Conservation (phyloP, 2,888 invertebrate genomes). For the Rhyacophila evoluta region DNA sequence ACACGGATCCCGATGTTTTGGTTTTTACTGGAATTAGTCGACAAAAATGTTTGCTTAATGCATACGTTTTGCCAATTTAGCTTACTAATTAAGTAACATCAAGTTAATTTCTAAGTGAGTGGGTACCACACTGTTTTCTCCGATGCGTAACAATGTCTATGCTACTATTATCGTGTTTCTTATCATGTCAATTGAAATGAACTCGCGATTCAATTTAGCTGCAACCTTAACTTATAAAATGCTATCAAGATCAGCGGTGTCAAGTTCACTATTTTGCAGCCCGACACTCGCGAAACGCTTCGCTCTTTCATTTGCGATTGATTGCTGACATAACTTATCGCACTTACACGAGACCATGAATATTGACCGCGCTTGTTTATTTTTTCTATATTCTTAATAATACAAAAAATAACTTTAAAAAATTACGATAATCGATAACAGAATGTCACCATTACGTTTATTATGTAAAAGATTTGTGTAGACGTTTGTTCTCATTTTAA, state of each 20-base stretch:
- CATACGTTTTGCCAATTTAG: too few species aligned
- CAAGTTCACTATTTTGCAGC: constrained; percentile 45
- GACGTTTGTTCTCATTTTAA: neutral
- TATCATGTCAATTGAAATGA: constrained; percentile 44
- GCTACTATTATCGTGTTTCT: neutral
- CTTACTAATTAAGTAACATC: too few species aligned
- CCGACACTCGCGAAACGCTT: neutral
- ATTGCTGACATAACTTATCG: neutral
- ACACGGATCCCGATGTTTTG: too few species aligned
- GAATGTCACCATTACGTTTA: neutral
- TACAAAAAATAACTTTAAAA: neutral
- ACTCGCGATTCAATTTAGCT: constrained; percentile 43
- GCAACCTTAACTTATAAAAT: constrained; percentile 31
- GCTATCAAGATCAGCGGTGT: constrained; percentile 46
- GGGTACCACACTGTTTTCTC: neutral
- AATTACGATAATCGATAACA: neutral
- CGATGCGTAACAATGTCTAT: neutral
- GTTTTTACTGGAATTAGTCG: too few species aligned
- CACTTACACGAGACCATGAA: neutral
- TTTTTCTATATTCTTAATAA: neutral
- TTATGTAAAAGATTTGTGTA: neutral
- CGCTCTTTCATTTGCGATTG: neutral
- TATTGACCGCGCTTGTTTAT: neutral
- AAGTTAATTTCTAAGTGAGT: too few species aligned
- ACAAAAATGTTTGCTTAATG: too few species aligned